A percentile compares a stretch with the other conserved stretches of the same genome.
phyloP scores from a whole-genome alignment of 1,140 invertebrate genomes.

The Brachionus rotundiformis region DNA sequence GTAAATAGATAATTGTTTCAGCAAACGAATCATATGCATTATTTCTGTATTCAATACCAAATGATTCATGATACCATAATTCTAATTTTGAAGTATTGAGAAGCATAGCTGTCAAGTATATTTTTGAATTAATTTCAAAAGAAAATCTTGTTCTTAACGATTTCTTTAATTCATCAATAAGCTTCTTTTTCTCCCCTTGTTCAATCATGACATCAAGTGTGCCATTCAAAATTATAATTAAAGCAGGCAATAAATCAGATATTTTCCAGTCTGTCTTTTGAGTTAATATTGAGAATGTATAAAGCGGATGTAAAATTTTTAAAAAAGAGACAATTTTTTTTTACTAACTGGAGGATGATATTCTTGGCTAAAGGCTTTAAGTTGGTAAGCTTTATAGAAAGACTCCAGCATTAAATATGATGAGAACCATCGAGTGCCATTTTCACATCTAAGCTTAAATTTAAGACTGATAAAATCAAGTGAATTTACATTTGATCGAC shows the following conservation, averaged over 20 bases:
- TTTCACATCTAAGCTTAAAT: background rate
- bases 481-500: background rate
- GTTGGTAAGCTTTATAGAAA: background rate
- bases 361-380: background rate
- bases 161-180: background rate
- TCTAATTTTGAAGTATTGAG: background rate
- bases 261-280: background rate
- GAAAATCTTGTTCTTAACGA: background rate
- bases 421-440: background rate
- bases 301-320: background rate
- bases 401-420: slow-evolving; percentile 3
- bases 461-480: background rate
- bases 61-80: background rate
- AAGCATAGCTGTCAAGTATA: background rate
- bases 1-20: background rate
- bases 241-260: background rate
- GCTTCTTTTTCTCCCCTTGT: background rate
- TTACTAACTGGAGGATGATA: background rate
- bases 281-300: background rate
- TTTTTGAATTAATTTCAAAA: background rate
- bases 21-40: background rate
- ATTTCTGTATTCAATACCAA: background rate
- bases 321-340: background rate
- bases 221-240: background rate
- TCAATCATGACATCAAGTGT: background rate